A percentile compares a stretch with the other conserved stretches of the same genome.
Evolutionary conservation across 2,113 vertebrate genomes (phyloP).

Genomic region (Corydoras sp.): DNA sequence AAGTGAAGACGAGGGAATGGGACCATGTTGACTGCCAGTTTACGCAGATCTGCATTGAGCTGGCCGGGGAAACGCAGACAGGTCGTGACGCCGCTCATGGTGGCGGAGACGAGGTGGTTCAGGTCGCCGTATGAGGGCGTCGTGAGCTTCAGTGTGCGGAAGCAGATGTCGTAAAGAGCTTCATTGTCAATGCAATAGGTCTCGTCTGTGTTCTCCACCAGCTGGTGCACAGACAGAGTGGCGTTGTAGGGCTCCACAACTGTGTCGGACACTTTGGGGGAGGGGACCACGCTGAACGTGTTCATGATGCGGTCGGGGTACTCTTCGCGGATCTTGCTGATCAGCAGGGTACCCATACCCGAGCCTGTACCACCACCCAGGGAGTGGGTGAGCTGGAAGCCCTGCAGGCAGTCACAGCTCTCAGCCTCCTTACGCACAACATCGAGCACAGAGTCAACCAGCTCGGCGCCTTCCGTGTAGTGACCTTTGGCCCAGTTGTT

Average conservation of each 20-base stretch:
- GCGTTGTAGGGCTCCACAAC: constrained; percentile 77
- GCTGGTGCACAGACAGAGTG: constrained; percentile 72
- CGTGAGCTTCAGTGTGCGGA: constrained; percentile 75
- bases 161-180: constrained; percentile 75
- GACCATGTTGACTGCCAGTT: constrained; percentile 76
- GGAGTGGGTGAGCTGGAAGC: constrained; percentile 77
- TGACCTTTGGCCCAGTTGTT: constrained; percentile 79
- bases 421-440: constrained; percentile 74
- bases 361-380: constrained; percentile 72
- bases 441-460: constrained; percentile 73
- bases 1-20: constrained; percentile 77
- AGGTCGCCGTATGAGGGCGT: constrained; percentile 74
- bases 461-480: constrained; percentile 74
- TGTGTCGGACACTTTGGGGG: constrained; percentile 74
- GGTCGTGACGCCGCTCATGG: constrained; percentile 75
- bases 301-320: constrained; percentile 78
- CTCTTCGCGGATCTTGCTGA: constrained; percentile 75
- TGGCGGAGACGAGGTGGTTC: constrained; percentile 73
- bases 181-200: constrained; percentile 77
- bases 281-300: constrained; percentile 76
- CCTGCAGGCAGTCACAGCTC: constrained; percentile 74
- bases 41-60: constrained; percentile 73
- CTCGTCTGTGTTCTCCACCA: constrained; percentile 76
- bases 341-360: constrained; percentile 74
- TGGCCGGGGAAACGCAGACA: constrained; percentile 74